These are phyloP conservation scores for Coregonus clupeaformis DNA, from an alignment of 2,113 vertebrate genomes.

Conservation along the genomic window DNA sequence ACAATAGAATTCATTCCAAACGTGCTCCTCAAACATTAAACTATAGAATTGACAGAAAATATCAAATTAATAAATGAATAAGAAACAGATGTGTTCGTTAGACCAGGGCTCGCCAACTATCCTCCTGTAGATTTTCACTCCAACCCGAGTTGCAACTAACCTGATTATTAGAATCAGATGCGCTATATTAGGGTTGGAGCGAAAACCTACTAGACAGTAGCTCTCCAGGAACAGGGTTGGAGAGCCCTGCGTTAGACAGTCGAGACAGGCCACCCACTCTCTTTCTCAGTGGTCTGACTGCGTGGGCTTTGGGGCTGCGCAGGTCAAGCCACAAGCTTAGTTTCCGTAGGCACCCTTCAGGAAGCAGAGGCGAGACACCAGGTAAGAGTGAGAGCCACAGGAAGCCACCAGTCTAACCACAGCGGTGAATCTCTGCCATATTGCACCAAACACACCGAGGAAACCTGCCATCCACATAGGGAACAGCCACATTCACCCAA, in stretches of 20 bases:
- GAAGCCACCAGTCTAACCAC: not conserved
- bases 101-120: too few relatives aligned
- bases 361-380: not conserved
- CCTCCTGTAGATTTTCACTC: too few relatives aligned
- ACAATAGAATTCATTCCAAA: not conserved
- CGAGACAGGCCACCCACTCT: not conserved
- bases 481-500: not conserved
- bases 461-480: not conserved
- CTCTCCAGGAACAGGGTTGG: too few relatives aligned
- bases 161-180: too few relatives aligned
- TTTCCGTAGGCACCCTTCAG: slow-evolving; percentile 3
- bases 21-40: not conserved
- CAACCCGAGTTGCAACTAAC: too few relatives aligned
- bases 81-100: not conserved
- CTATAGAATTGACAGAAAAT: not conserved
- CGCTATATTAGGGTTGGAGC: too few relatives aligned
- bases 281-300: not conserved
- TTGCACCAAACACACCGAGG: not conserved
- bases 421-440: not conserved
- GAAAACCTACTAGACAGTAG: too few relatives aligned
- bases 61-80: not conserved
- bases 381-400: not conserved
- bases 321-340: slow-evolving; percentile 13
- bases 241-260: too few relatives aligned
- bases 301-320: slow-evolving; percentile 3